Evolutionary conservation across 2,113 vertebrate species (phyloP).

Genomic region (Austrofundulus limnaeus): DNA sequence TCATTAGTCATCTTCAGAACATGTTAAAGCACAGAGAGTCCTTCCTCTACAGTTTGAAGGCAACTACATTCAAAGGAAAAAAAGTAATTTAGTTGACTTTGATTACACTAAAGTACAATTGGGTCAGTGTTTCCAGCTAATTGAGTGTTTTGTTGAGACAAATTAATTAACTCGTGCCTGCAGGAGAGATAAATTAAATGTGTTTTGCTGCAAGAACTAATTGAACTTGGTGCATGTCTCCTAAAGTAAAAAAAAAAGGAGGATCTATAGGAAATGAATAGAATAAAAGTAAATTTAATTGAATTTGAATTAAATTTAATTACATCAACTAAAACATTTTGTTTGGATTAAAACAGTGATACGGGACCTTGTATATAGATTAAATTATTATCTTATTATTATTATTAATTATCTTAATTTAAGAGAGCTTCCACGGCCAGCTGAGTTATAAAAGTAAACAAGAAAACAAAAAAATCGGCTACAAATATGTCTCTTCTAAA

Average conservation of each 20-base stretch:
- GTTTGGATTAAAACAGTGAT: no score
- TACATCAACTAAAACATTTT: neutral
- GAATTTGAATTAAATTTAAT: neutral
- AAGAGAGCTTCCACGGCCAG: no score
- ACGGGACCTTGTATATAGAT: no score
- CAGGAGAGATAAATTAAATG: neutral
- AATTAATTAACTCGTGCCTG: neutral
- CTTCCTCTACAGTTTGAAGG: neutral
- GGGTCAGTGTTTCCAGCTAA: neutral
- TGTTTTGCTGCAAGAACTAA: neutral
- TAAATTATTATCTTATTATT: no score
- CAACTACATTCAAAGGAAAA: neutral
- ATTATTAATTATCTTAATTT: no score
- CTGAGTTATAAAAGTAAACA: no score
- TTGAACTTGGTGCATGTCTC: neutral
- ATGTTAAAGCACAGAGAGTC: neutral
- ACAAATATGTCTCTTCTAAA: no score
- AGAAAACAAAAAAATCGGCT: no score
- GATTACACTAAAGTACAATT: neutral
- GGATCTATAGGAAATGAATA: neutral
- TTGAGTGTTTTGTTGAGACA: neutral
- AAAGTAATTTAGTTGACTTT: neutral
- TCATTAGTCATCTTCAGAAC: slow-evolving; percentile 4
- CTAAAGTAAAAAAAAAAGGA: neutral
- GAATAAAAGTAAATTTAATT: neutral